A percentile compares a stretch with the other conserved stretches of the same genome.
Conservation (phyloP, 2,113 vertebrate species). For the Peromyscus maniculatus region DNA sequence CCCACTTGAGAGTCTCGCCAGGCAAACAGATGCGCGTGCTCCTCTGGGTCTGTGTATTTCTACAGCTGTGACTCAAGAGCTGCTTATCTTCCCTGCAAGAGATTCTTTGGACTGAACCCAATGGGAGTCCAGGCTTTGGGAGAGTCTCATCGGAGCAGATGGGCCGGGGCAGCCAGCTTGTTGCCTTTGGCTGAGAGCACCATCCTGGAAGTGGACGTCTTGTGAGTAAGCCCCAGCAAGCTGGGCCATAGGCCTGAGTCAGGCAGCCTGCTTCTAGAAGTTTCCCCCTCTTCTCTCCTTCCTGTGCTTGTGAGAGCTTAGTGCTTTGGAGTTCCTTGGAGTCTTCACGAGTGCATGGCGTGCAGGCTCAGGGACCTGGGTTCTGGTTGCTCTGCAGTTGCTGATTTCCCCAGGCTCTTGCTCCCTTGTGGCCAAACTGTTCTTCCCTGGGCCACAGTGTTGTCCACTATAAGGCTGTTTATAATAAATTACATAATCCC, state of each 20-base stretch:
- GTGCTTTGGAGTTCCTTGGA: neutral
- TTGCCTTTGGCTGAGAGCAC: conserved; percentile 79
- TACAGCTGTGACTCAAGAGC: conserved; percentile 73
- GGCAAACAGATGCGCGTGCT: neutral
- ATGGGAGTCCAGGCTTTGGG: conserved; percentile 71
- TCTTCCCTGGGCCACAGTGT: neutral
- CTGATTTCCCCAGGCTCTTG: neutral
- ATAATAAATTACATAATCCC: neutral
- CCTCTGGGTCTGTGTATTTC: conserved; percentile 68
- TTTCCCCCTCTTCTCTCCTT: neutral
- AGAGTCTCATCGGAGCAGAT: conserved; percentile 79
- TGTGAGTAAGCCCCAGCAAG: conserved; percentile 59
- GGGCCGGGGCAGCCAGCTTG: conserved; percentile 70
- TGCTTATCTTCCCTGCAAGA: conserved; percentile 75
- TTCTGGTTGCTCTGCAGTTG: neutral
- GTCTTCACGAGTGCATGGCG: neutral
- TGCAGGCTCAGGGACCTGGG: neutral
- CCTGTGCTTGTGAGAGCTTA: neutral
- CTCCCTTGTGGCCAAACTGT: neutral
- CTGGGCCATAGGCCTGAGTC: neutral
- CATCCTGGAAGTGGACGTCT: conserved; percentile 20
- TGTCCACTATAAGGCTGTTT: neutral
- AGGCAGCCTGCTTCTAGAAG: conserved; percentile 28
- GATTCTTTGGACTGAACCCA: conserved; percentile 78
- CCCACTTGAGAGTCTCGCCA: neutral